Conservation (phyloP, 92 coral and sea anemone species). For the Bergia puertoricense region DNA sequence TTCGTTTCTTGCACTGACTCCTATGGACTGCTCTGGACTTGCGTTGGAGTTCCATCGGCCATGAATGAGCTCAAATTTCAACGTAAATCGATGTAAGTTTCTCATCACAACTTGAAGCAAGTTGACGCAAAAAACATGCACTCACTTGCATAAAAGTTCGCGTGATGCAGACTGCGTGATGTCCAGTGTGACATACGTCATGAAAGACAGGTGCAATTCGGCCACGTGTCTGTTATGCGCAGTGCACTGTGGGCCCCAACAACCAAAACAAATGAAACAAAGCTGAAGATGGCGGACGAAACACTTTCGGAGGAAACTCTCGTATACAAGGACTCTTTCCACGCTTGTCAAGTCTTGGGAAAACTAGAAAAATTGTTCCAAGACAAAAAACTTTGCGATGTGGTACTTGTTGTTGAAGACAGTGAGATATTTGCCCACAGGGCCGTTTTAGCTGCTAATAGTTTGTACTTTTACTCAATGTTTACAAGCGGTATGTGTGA, state of each 20-base stretch:
- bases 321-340: constrained; percentile 83
- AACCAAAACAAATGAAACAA: constrained; percentile 31
- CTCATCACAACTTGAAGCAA: no score
- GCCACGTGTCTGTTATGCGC: not conserved
- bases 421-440: constrained; percentile 86
- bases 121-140: no score
- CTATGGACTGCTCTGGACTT: no score
- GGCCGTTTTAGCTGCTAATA: constrained; percentile 92
- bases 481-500: constrained; percentile 94
- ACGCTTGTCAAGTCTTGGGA: constrained; percentile 84
- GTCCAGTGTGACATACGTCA: not conserved
- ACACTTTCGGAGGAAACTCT: constrained; percentile 62
- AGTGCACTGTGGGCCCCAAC: not conserved
- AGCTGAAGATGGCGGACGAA: constrained; percentile 62
- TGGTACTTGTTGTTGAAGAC: constrained; percentile 76
- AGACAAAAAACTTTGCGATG: constrained; percentile 89
- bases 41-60: no score
- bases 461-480: constrained; percentile 93
- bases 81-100: no score
- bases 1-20: no score
- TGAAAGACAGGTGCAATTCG: not conserved
- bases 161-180: not conserved
- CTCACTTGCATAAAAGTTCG: no score
- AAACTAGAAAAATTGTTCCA: constrained; percentile 74
- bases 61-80: no score